A percentile compares a stretch with the other conserved stretches of the same genome.
These are phyloP conservation scores for Coptodon bakossiorum DNA, from an alignment of 2,113 vertebrate genomes.

Conservation along the genomic window DNA sequence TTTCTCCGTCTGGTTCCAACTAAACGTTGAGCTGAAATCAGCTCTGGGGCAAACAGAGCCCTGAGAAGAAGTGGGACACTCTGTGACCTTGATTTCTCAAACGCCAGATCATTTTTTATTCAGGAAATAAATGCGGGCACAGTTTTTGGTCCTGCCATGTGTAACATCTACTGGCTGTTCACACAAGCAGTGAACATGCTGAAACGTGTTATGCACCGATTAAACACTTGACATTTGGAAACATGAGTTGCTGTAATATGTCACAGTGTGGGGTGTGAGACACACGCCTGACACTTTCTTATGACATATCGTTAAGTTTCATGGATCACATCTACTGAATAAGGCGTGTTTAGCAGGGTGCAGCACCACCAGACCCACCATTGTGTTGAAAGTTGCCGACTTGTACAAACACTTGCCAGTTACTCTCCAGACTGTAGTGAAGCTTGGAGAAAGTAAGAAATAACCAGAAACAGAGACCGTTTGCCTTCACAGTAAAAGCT, in stretches of 20 bases:
- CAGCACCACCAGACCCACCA: neutral
- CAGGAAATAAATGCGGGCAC: neutral
- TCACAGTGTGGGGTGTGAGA: neutral
- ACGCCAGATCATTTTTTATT: neutral
- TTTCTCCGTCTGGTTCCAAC: slow-evolving; percentile 34
- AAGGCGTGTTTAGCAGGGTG: no score
- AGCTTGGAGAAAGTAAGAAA: neutral
- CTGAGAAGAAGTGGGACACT: slow-evolving; percentile 4
- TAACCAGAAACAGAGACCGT: fast-evolving
- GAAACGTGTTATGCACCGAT: neutral
- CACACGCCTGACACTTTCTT: fast-evolving
- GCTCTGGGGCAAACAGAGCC: slow-evolving; percentile 23
- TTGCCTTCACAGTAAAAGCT: neutral
- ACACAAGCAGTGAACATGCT: fast-evolving
- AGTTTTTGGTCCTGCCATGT: neutral
- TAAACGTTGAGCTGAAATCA: slow-evolving; percentile 16
- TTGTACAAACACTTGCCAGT: fast-evolving
- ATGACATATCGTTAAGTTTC: neutral
- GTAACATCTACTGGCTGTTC: neutral
- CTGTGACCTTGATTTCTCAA: slow-evolving; percentile 21
- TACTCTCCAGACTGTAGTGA: neutral
- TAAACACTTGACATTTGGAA: neutral
- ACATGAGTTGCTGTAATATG: neutral
- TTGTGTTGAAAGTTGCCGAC: neutral
- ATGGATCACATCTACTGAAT: neutral